Percentiles rank a stretch among this genome's conserved stretches.
These are phyloP conservation scores for Sarcophaga carnaria DNA, from an alignment of 2,888 invertebrate genomes.

Conservation along the genomic window DNA sequence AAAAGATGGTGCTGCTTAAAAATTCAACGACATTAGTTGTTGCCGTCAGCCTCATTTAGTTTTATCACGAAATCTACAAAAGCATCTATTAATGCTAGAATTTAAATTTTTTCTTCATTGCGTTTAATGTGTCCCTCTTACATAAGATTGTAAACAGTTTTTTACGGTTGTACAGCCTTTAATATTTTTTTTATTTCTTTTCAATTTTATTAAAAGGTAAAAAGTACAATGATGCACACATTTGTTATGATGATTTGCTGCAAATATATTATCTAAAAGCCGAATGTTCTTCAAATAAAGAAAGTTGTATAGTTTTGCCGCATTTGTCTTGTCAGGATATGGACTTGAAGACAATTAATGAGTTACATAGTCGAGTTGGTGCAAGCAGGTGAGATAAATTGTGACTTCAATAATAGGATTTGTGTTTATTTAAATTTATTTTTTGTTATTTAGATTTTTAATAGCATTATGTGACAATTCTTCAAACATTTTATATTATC, in stretches of 20 bases:
- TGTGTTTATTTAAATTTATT: neutral
- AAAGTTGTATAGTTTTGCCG: conserved; percentile 72
- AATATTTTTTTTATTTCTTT: no score
- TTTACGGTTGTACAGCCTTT: no score
- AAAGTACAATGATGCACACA: conserved; percentile 66
- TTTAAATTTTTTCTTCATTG: no score
- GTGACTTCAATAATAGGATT: neutral
- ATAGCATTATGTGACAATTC: conserved; percentile 82
- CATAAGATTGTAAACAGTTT: no score
- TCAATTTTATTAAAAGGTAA: conserved; percentile 66
- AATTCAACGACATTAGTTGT: no score
- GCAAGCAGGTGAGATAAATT: neutral
- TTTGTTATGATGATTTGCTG: conserved; percentile 70
- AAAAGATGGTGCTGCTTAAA: no score
- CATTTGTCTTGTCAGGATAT: conserved; percentile 71
- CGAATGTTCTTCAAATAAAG: conserved; percentile 4
- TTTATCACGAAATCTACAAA: no score
- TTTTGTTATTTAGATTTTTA: conserved; percentile 69
- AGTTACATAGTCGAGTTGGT: conserved; percentile 69
- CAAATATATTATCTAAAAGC: conserved; percentile 74
- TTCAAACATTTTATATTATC: conserved; percentile 82
- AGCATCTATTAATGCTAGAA: no score
- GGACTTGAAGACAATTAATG: conserved; percentile 71
- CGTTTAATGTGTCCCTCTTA: no score
- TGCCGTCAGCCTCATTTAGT: no score